Base-by-base conservation (phyloP, 2,113 vertebrate species). In the Alexandromys fortis region DNA sequence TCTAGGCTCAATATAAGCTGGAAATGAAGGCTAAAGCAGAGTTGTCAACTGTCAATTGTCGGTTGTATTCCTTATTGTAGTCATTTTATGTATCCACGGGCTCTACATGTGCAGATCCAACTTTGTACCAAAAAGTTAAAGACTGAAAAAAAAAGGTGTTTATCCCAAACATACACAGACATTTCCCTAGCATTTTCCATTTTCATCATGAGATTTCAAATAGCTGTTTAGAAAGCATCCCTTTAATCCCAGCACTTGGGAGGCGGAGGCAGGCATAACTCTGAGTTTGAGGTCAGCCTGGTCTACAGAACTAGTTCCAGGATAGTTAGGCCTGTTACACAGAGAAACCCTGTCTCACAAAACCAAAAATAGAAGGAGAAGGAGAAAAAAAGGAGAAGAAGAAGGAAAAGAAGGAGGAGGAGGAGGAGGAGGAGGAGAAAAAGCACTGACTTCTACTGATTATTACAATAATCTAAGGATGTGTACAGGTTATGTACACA, bases 401-500 rank as follows among this genome's bases (percentile, higher is more conserved):
- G 47, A 10, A 47, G 7, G 47, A 9, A 47, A 0, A 55, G 52
- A 3, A 55, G 52, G 0, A 55, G 16, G 16, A 55, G 52, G 16
- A 55, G 4, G 1, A 19, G 16, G 1, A 19, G 5, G 5, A 58
- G 17, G 5, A 58, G 55, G 5, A 58, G 17, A 1, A 21, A 6
- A 58, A 58, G 17, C 55, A 58, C 21, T 83, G 3, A 5, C 6
- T n/a, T 52, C 5, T 26, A 12, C 24, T 30, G 11, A 42, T 16
- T 21, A 63, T 63, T 11, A 16, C 4, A 38, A 12, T 42, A 61
- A 55, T 42, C 10, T 26, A 61, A 11, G 33, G 38, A n/a, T 22
- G 26, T 26, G 5, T 22, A 5, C 19, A 38, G 9, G 33, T 19
- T 12, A 3, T 35, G 19, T 12, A 14, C 0, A 63, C n/a, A 75